Evolutionary conservation across 2,888 invertebrate genomes (phyloP), one percentile per base, ranked within the genome.

Genomic region (Blera fallax): DNA sequence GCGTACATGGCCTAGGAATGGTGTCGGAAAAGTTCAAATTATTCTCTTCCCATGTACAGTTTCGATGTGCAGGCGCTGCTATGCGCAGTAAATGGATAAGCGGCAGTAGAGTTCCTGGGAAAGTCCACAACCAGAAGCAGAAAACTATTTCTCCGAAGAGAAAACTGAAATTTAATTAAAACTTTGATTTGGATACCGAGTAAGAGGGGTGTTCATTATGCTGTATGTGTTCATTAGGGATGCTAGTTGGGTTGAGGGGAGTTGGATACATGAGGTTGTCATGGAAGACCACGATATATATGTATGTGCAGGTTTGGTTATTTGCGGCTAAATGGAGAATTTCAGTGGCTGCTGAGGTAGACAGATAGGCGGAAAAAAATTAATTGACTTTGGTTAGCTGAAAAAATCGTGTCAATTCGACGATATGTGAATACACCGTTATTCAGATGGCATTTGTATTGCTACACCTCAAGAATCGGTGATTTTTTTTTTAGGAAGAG

Each of bases 81-180:
- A 7, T 43, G 8, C 29, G 29, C 29, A 45, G 16, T 16, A 43
- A 45, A 32, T n/a, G 14, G 10, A 24, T 1, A 3, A 18, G 21
- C 3, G n/a, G n/a, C 1, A 14, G 7, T 7, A 6, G 11, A 18
- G 18, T 3, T 21, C 8, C 3, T 24, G 52, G 40, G 50, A 52
- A 52, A 21, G 58, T 78, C 62, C 24, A n/a, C 16, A 58, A 27
- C 43, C 40, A 58, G 37, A 58, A 64, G 37, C 27, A 50, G 79
- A 64, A 56, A 64, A 64, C 64, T 56, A 64, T 78, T 62, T 78
- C 56, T 37, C 5, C 32, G 16, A 37, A 18, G n/a, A 43, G 56
- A 27, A 72, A 64, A 65, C 48, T 72, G 11, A 79, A 72, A 72
- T 79, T 79, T 79, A 79, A 79, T 79, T 79, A 79, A 79, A 79